Percentiles rank a stretch among this genome's conserved stretches.
These are phyloP conservation scores for Thunnus thynnus DNA, from an alignment of 2,113 vertebrate species.

Conservation along the genomic window DNA sequence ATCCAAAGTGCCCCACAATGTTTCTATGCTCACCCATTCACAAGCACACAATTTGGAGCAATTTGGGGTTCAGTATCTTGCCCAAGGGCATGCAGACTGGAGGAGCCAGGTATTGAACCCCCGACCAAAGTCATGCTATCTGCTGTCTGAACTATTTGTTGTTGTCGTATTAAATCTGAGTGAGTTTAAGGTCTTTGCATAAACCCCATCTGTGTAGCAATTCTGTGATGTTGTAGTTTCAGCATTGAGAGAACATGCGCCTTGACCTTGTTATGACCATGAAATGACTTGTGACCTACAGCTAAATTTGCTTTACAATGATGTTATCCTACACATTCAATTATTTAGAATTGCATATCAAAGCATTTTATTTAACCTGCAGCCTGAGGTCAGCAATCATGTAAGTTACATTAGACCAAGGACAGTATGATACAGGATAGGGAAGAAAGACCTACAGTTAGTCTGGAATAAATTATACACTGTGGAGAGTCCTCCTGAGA, in stretches of 20 bases:
- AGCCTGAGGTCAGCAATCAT: constrained; percentile 16
- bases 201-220: not conserved
- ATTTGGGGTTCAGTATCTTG: too few relatives aligned
- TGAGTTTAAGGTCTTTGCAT: constrained; percentile 6
- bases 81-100: too few relatives aligned
- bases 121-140: not conserved
- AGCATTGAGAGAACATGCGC: constrained; percentile 6
- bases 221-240: constrained; percentile 11
- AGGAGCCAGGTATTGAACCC: too few relatives aligned
- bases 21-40: too few relatives aligned
- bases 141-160: not conserved
- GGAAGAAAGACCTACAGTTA: not conserved
- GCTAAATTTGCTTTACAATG: constrained; percentile 9
- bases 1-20: too few relatives aligned
- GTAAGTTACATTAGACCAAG: constrained; percentile 50
- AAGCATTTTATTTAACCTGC: constrained; percentile 33
- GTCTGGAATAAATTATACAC: not conserved
- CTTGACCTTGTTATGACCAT: constrained; percentile 44
- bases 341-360: constrained; percentile 40
- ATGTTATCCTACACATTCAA: constrained; percentile 35
- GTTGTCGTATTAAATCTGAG: not conserved
- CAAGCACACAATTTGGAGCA: too few relatives aligned
- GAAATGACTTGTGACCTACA: constrained; percentile 18
- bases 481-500: not conserved
- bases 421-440: not conserved